Evolutionary conservation across 2,113 vertebrate species (phyloP).

Genomic region (Hippocampus comes): DNA sequence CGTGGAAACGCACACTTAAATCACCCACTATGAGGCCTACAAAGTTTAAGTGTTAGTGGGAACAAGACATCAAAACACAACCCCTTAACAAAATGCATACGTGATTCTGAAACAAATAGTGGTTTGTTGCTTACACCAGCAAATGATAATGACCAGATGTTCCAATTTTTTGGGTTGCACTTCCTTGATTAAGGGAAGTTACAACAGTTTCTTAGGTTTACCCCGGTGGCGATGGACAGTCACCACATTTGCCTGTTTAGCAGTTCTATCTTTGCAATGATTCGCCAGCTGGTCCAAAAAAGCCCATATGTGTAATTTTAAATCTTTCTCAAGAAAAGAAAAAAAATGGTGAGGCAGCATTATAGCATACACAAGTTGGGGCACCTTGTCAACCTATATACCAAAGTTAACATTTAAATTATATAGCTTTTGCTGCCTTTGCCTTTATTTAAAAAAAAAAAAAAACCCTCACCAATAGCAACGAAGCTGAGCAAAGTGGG

Average conservation of each 20-base stretch:
- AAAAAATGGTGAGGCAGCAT: too few species aligned
- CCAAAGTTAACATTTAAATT: too few species aligned
- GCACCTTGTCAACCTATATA: too few species aligned
- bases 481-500: neutral
- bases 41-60: slow-evolving; percentile 1
- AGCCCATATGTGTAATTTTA: too few species aligned
- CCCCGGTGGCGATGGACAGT: neutral
- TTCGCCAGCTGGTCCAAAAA: neutral
- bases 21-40: neutral
- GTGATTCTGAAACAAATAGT: neutral
- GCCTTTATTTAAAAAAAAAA: neutral
- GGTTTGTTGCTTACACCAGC: neutral
- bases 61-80: neutral
- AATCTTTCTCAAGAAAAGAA: too few species aligned
- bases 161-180: neutral
- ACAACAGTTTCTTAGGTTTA: neutral
- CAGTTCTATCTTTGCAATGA: neutral
- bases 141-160: neutral
- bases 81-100: slow-evolving; percentile 15
- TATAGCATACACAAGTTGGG: too few species aligned
- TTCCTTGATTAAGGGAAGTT: neutral
- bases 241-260: neutral
- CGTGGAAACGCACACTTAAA: slow-evolving; percentile 27
- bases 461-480: neutral
- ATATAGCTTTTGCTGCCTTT: neutral